phyloP scores from a whole-genome alignment of 2,888 invertebrate genomes.

The Arctia plantaginis region DNA sequence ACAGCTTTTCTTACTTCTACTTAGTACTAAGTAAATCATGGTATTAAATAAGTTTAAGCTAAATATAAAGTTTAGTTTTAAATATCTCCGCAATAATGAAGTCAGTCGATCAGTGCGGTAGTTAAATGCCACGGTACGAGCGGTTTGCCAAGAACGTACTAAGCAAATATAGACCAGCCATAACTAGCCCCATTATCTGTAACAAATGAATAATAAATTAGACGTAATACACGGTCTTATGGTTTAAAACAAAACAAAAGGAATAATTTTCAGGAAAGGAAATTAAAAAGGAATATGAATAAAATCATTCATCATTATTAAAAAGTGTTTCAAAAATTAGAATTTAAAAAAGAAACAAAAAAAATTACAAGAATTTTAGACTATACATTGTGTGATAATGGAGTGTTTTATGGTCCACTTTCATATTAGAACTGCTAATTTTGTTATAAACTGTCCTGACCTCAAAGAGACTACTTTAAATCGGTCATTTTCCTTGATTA shows the following conservation, averaged over 20 bases:
- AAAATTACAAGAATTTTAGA: no score
- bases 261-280: not conserved
- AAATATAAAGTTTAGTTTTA: not conserved
- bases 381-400: no score
- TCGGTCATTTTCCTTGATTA: no score
- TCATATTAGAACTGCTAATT: no score
- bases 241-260: not conserved
- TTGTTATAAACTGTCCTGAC: no score
- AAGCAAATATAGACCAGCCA: slow-evolving; percentile 90
- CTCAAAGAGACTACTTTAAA: no score
- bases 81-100: not conserved
- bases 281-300: no score
- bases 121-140: slow-evolving; percentile 90
- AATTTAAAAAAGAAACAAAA: no score
- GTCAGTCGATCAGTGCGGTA: not conserved
- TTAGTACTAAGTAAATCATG: slow-evolving; percentile 11
- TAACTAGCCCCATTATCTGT: slow-evolving; percentile 92
- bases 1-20: not conserved
- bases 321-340: no score
- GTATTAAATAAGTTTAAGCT: not conserved
- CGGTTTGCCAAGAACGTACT: slow-evolving; percentile 93
- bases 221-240: not conserved
- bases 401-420: no score
- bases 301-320: no score
- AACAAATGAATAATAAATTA: slow-evolving; percentile 62